Conservation (phyloP, 2,113 vertebrate genomes). For the Chamaea fasciata region DNA sequence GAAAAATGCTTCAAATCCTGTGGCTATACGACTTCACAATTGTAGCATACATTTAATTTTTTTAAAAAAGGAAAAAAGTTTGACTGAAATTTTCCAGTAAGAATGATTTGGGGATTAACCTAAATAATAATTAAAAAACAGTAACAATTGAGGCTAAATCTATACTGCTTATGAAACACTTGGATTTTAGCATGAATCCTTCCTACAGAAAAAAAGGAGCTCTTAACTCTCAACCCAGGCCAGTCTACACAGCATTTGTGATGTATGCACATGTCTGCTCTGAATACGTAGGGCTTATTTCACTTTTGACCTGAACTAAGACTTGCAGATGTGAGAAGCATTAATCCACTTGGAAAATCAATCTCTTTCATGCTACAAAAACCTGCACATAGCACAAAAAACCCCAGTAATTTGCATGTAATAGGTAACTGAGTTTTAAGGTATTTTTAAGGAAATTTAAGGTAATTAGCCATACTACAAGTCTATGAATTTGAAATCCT, state of each 20-base stretch:
- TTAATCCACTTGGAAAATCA: neutral
- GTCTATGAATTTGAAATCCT: neutral
- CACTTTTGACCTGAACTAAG: neutral
- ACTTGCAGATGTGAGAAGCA: constrained; percentile 3
- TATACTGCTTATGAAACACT: neutral
- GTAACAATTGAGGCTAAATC: neutral
- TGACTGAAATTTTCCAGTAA: neutral
- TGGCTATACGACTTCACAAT: neutral
- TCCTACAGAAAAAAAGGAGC: neutral
- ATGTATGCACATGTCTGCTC: neutral
- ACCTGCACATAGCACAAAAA: neutral
- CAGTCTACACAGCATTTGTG: neutral
- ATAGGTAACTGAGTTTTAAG: neutral
- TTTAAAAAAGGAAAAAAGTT: neutral
- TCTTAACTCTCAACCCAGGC: neutral
- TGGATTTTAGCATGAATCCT: neutral
- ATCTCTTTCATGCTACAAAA: neutral
- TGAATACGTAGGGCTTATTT: neutral
- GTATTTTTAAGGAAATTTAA: neutral
- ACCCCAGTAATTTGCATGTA: neutral
- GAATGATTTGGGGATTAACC: neutral
- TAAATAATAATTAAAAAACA: neutral
- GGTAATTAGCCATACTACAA: neutral
- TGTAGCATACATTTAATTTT: neutral
- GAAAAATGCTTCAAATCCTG: neutral